These are phyloP conservation scores for Catharus bicknelli DNA, from an alignment of 2,113 vertebrate genomes.

Conservation along the genomic window DNA sequence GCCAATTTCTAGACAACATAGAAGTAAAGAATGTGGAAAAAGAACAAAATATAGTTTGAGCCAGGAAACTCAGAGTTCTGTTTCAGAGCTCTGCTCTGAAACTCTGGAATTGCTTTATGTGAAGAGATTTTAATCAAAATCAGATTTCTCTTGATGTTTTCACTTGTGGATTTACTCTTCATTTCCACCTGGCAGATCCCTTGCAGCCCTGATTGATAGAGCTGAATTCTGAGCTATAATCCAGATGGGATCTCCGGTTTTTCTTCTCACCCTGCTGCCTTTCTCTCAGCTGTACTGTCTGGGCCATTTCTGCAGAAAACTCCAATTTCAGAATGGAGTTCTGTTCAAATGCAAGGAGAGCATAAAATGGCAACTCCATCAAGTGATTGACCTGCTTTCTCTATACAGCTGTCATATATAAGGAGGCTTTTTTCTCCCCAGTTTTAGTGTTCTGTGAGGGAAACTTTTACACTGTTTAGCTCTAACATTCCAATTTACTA, in stretches of 20 bases:
- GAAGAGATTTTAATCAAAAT: slow-evolving; percentile 29
- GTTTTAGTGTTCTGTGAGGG: background rate
- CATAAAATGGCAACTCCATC: background rate
- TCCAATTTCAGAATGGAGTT: background rate
- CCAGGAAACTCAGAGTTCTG: background rate
- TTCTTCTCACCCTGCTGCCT: background rate
- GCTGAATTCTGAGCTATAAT: background rate
- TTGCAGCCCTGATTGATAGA: background rate
- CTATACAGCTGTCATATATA: background rate
- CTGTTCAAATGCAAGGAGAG: background rate
- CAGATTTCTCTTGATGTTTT: background rate
- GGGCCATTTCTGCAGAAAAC: background rate
- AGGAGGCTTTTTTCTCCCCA: background rate
- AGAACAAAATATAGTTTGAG: background rate
- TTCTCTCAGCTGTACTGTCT: background rate
- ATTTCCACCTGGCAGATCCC: background rate
- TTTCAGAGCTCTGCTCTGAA: background rate
- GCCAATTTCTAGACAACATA: background rate
- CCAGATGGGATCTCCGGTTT: background rate
- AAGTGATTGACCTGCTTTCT: background rate
- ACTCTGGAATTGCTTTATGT: background rate
- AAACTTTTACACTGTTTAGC: background rate
- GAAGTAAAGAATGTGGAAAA: background rate
- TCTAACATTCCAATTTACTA: background rate
- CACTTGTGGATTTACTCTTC: background rate